These are phyloP conservation scores for Neuroscelio doddi DNA, from an alignment of 2,888 invertebrate genomes.

Conservation along the genomic window DNA sequence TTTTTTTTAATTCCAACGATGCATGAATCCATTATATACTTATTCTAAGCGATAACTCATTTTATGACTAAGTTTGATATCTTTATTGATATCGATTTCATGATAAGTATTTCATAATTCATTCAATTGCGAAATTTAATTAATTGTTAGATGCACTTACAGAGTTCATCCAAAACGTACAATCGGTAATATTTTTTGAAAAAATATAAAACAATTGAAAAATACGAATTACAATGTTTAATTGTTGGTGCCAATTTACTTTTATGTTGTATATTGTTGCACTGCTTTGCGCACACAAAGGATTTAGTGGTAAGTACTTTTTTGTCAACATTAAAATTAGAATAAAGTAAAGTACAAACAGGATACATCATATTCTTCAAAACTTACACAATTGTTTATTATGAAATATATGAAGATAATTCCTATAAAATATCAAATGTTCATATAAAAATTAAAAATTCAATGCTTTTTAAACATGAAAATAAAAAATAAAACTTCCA, in stretches of 20 bases:
- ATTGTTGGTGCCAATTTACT: not conserved
- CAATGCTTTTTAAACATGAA: not conserved
- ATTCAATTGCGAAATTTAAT: no score
- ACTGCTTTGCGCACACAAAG: not conserved
- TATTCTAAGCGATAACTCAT: no score
- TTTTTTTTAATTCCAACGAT: no score
- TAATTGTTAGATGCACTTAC: no score
- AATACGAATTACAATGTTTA: not conserved
- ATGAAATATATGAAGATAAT: no score
- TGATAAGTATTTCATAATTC: not conserved
- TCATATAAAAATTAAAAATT: not conserved
- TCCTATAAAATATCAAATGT: not conserved
- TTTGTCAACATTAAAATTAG: no score
- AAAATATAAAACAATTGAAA: not conserved
- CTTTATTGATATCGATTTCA: conserved; percentile 1
- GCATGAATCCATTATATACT: no score
- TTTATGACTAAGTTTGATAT: not conserved
- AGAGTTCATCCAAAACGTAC: no score
- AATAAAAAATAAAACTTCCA: conserved; percentile 34
- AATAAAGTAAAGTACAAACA: no score
- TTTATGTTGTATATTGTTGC: not conserved
- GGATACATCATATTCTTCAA: no score
- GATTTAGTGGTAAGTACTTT: not conserved
- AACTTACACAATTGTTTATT: no score
- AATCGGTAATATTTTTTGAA: no score